Base-by-base conservation (phyloP, 2,797 vertebrate species). In the Ptychadena robeensis region DNA sequence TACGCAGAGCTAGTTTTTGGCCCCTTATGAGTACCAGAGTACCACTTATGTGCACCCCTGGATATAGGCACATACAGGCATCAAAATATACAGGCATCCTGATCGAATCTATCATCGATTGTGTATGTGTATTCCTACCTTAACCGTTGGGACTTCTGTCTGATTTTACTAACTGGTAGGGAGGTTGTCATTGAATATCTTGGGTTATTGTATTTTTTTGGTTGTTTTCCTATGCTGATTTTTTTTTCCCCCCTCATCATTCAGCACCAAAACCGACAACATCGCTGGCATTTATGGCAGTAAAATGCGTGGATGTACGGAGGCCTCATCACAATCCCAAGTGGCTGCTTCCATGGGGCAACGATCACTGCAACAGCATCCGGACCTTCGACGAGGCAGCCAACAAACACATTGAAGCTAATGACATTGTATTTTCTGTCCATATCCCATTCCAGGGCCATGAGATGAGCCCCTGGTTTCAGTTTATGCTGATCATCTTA, bases 401-500 rank as follows among this genome's bases (percentile, higher is more conserved):
- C 89, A 93, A 92, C 66, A 93, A 93, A 87, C 94, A 91, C 90
- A 98, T 99, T 0, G 95, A 96, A 86, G 98, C 98, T 86, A 98
- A 98, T 25, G 95, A 97, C 86, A 99, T 99, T 0, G 98, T 99
- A 10, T 99, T 99, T 70, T 92, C 97, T 0, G 93, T 96, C 68
- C 98, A 99, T 86, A 92, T 99, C 65, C 98, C 98, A 0, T 90
- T 93, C 78, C 94, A 91, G 11, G 73, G 85, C 83, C 96, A 94
- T 88, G 96, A 99, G 93, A 99, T 99, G 97, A 99, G 95, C 85
- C 93, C 97, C 76, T 99, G 98, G 98, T 99, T 99, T 93, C 98
- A 99, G 88, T 99, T 99, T 86, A 97, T 99, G 93, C 90, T 99
- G 11, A 94, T 98, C 87, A 94, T 99, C 90, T 91, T 99, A 87